Conservation (phyloP, 1,140 invertebrate species). For the Megalopta genalis region DNA sequence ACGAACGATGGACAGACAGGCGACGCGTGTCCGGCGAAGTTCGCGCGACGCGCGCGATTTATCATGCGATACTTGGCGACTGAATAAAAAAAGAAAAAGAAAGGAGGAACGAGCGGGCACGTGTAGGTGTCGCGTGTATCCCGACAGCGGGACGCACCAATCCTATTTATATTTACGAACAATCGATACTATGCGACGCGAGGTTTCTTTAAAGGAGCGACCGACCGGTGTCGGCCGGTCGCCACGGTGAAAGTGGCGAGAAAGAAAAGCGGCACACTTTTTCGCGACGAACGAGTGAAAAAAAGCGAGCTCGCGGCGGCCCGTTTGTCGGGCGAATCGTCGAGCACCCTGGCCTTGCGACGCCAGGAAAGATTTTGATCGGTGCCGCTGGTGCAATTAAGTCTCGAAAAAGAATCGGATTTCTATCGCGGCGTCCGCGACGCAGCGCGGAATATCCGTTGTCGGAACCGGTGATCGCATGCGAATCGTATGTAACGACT, state of each 20-base stretch:
- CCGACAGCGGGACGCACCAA: slow-evolving; percentile 15
- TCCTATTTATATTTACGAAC: slow-evolving; percentile 52
- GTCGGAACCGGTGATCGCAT: no score
- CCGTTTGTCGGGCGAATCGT: no score
- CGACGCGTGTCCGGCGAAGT: no score
- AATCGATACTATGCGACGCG: slow-evolving; percentile 40
- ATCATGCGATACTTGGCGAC: background rate
- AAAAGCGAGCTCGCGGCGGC: background rate
- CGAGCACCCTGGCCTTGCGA: no score
- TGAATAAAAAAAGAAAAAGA: background rate
- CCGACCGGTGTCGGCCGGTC: background rate
- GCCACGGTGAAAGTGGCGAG: background rate
- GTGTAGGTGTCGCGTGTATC: background rate
- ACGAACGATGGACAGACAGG: no score
- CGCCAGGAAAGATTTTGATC: no score
- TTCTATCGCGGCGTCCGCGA: no score
- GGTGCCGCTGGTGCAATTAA: no score
- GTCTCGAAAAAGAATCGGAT: no score
- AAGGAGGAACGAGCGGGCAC: background rate
- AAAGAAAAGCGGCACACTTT: background rate
- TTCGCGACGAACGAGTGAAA: background rate
- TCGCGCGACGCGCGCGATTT: background rate
- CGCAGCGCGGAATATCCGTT: no score
- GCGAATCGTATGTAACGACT: no score
- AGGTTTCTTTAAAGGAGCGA: slow-evolving; percentile 26